phyloP scores from a whole-genome alignment of 2,113 vertebrate genomes.

The Oxyura jamaicensis region DNA sequence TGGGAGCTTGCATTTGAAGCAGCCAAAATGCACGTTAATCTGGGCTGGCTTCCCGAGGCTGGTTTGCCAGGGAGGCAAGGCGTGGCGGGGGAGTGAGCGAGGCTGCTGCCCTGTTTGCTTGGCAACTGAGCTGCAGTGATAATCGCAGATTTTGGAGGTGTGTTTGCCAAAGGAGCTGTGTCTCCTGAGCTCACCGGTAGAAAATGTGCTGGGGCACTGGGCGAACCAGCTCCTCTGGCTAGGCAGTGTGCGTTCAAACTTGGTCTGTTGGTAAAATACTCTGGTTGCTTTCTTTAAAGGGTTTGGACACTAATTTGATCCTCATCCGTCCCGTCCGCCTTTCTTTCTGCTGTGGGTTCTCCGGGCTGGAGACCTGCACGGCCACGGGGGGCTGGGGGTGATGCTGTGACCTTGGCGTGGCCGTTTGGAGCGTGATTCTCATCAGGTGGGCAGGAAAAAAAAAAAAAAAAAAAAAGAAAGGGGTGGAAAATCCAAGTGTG shows the following conservation, averaged over 20 bases:
- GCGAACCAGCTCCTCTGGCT: background rate
- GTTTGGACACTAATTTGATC: background rate
- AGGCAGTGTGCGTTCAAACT: background rate
- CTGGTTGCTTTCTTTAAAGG: background rate
- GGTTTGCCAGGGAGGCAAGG: fast-evolving
- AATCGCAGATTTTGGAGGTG: background rate
- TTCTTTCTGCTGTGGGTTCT: background rate
- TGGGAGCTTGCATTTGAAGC: fast-evolving
- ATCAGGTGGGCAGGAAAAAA: background rate
- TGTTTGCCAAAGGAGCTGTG: background rate
- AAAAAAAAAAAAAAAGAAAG: background rate
- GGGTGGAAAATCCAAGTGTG: background rate
- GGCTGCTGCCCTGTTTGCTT: background rate
- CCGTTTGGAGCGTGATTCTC: background rate
- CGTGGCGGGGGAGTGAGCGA: background rate
- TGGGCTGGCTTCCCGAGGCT: background rate
- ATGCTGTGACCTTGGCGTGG: background rate
- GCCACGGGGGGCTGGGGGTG: background rate
- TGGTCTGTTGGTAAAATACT: background rate
- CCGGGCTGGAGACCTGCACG: background rate
- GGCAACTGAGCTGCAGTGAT: background rate
- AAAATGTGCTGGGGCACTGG: background rate
- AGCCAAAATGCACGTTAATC: fast-evolving
- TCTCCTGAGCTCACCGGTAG: background rate
- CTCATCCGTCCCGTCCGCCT: background rate